Evolutionary conservation across 2,113 vertebrate species (phyloP), one percentile per base, ranked within the genome.

Genomic region (Poeciliopsis retropinna): DNA sequence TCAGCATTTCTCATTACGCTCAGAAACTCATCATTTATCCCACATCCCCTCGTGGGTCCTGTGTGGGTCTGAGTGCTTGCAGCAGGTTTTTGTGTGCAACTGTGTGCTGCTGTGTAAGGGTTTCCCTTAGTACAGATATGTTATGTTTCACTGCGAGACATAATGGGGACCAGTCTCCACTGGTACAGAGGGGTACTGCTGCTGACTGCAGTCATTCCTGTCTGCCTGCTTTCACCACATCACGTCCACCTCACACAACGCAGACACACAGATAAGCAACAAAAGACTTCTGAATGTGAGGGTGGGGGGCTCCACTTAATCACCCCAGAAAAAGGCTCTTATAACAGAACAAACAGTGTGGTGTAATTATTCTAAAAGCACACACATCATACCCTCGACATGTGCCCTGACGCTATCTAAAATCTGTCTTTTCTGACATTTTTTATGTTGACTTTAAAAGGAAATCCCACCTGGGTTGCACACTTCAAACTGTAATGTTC

Each of bases 111-210:
- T 79, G 81, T 81, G 83, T 70, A 76, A 84, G 78, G 82, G 81
- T 75, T 87, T 85, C 77, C 61, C 61, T 78, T 13, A 11, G 73
- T 74, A 76, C 77, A 80, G 73, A 85, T 73, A 79, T 39, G 71
- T 65, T 77, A 65, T 72, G 87, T 77, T 75, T 82, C 57, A 68
- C 70, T 71, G 64, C 79, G 73, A 85, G 85, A 86, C 83, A 87
- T 83, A 85, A 87, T 80, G 79, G 81, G 65, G 72, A 68, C 78
- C 82, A 70, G 80, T 85, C 71, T 90, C 70, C 73, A 32, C 82
- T 69, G 73, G 89, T 81, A 90, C 87, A 78, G 88, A 84, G 82
- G 85, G 91, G 92, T 91, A 92, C 91, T 29, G 34, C 83, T 82
- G 76, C 73, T 79, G 78, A 78, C 70, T 77, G n/a, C 76, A 86